Evolutionary conservation across 2,888 invertebrate genomes (phyloP).

Genomic region (Balanococcus diminutus): DNA sequence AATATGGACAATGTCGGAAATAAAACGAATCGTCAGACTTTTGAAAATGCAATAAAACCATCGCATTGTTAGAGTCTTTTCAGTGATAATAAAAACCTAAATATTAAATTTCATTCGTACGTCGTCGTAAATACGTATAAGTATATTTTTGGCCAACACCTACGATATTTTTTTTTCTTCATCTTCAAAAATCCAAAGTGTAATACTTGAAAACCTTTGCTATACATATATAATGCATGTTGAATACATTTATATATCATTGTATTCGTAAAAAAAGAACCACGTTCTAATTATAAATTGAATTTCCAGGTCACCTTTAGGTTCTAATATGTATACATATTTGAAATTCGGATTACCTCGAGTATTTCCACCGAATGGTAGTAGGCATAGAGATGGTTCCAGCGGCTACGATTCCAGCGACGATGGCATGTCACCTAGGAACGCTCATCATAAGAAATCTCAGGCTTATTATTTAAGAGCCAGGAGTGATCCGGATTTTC

Average conservation of each 20-base stretch:
- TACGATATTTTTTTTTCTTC: background rate
- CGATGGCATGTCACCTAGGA: conserved; percentile 61
- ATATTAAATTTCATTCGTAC: background rate
- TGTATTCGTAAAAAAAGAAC: background rate
- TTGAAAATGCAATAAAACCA: conserved; percentile 20
- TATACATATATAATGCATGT: background rate
- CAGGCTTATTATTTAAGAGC: conserved; percentile 63
- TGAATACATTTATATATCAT: background rate
- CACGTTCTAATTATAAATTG: background rate
- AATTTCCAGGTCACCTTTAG: conserved; percentile 74
- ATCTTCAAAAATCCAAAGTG: background rate
- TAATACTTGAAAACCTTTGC: conserved; percentile 48
- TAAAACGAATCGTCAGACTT: background rate
- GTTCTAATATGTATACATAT: conserved; percentile 92
- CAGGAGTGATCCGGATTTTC: conserved; percentile 85
- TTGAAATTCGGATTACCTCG: conserved; percentile 91
- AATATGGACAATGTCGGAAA: background rate
- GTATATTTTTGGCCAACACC: background rate
- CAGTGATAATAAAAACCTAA: background rate
- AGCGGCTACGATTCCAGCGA: conserved; percentile 93
- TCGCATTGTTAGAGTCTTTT: background rate
- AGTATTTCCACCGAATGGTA: conserved; percentile 84
- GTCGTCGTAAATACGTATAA: background rate
- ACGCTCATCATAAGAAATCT: conserved; percentile 56
- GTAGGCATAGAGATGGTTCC: conserved; percentile 78